Evolutionary conservation across 64 coral and sea anemone species (phyloP), one percentile per base, ranked within the genome.

Genomic region (Anthopleura sola): DNA sequence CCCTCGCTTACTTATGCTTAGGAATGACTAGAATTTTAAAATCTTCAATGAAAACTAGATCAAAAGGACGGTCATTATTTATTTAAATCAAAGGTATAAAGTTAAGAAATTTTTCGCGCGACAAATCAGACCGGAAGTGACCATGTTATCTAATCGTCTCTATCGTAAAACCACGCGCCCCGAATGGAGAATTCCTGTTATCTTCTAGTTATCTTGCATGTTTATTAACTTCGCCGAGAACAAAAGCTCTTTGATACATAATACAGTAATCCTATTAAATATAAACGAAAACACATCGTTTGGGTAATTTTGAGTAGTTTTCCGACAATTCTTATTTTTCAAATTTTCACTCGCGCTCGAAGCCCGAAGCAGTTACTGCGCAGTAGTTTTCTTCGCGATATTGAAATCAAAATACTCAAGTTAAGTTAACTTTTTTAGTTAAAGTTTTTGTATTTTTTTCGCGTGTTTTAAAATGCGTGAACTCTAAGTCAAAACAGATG

Each of bases 131-230:
- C 66, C 66, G 66, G 66, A 71, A 71, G 66, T 71, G 31, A 2
- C 66, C 28, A 71, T 71, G 24, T 71, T 71, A 71, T 71, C 66
- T 71, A 9, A 9, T 69, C 58, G 20, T 24, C 58, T 71, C 14
- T 12, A 28, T 71, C 28, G 28, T 29, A 1, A 3, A 28, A 32
- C 66, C 66, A 71, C 66, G 66, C 66, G 66, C 66, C 66, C 66
- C 23, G n/a, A 71, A 69, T 32, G 29, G 29, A 71, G 31, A 71
- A 71, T 71, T 71, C 66, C 66, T 71, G 29, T 71, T 71, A 71
- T 71, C 66, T 71, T 71, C 66, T 29, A 34, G 29, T 71, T 71
- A 71, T 71, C 66, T 71, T 10, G 31, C n/a, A 71, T 71, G 66
- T 71, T 71, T 71, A 71, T 71, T 71, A 71, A n/a, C 60, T 66